These are phyloP conservation scores for Pempheris klunzingeri DNA, from an alignment of 2,797 vertebrate genomes.

Conservation along the genomic window DNA sequence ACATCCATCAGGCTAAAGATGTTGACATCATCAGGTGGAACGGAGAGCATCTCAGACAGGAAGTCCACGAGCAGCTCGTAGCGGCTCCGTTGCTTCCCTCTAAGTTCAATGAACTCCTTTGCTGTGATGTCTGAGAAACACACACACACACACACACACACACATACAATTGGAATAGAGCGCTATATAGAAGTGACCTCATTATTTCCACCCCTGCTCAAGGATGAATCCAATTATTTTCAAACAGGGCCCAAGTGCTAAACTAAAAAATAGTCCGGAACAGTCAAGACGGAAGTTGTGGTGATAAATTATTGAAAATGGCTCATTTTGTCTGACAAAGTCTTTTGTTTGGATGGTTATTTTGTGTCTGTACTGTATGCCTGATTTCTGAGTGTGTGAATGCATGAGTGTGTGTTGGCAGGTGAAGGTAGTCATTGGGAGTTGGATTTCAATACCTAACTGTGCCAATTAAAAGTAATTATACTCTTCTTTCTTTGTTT, in stretches of 20 bases:
- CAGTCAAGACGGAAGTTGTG: slow-evolving; percentile 22
- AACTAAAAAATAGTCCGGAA: slow-evolving; percentile 29
- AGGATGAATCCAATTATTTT: slow-evolving; percentile 61
- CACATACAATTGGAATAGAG: slow-evolving; percentile 7
- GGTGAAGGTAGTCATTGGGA: background rate
- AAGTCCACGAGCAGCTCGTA: slow-evolving; percentile 85
- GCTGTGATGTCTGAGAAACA: slow-evolving; percentile 85
- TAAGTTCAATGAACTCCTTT: slow-evolving; percentile 87
- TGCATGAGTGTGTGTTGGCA: background rate
- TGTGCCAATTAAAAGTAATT: slow-evolving; percentile 41
- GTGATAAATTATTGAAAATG: slow-evolving; percentile 51
- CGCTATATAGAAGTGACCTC: slow-evolving; percentile 35
- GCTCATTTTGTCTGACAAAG: slow-evolving; percentile 24
- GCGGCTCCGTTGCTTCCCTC: slow-evolving; percentile 80
- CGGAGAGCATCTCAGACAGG: slow-evolving; percentile 86
- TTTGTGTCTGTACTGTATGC: background rate
- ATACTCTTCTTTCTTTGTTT: slow-evolving; percentile 27
- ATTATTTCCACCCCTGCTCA: slow-evolving; percentile 55
- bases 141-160: slow-evolving; percentile 47
- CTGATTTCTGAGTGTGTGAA: background rate
- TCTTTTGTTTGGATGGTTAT: slow-evolving; percentile 22
- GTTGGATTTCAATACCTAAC: slow-evolving; percentile 17
- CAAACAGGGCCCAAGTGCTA: slow-evolving; percentile 33
- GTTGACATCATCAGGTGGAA: slow-evolving; percentile 81
- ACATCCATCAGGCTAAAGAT: slow-evolving; percentile 86